phyloP scores from a whole-genome alignment of 2,888 invertebrate species.

The Dascillus cervinus region DNA sequence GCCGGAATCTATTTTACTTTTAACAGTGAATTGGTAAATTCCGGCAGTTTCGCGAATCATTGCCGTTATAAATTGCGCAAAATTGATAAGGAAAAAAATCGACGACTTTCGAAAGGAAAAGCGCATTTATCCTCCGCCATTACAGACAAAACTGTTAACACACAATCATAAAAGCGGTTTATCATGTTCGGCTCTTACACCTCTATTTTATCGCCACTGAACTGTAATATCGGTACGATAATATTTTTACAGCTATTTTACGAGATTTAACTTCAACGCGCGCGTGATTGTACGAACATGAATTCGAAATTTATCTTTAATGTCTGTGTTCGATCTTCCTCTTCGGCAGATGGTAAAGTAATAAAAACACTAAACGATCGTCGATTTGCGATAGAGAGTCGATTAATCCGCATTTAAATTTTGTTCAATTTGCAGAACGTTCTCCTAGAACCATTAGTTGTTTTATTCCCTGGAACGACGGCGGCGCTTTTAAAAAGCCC shows the following conservation, averaged over 20 bases:
- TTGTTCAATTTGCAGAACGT: too few species aligned
- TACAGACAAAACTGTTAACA: slow-evolving; percentile 13
- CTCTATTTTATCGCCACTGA: slow-evolving; percentile 15
- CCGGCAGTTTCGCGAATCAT: too few species aligned
- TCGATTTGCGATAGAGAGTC: slow-evolving; percentile 10
- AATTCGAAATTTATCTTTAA: slow-evolving; percentile 24
- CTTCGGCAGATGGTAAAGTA: slow-evolving; percentile 19
- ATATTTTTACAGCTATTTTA: slow-evolving; percentile 28
- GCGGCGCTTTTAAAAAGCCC: too few species aligned
- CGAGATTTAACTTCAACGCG: slow-evolving; percentile 21
- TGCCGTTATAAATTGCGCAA: too few species aligned
- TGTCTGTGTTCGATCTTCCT: slow-evolving; percentile 25
- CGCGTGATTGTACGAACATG: slow-evolving; percentile 27
- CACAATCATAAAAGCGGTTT: slow-evolving; percentile 19
- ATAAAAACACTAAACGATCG: slow-evolving; percentile 17
- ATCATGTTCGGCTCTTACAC: slow-evolving; percentile 18
- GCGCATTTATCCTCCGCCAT: too few species aligned
- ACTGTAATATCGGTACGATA: slow-evolving; percentile 24
- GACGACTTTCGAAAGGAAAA: too few species aligned
- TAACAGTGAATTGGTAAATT: too few species aligned
- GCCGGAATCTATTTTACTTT: too few species aligned
- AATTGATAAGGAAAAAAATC: too few species aligned
- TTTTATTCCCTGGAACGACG: too few species aligned
- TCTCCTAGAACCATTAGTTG: too few species aligned
- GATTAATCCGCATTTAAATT: too few species aligned